Evolutionary conservation across 2,113 vertebrate species (phyloP), one percentile per base, ranked within the genome.

Genomic region (Cheirogaleus medius): DNA sequence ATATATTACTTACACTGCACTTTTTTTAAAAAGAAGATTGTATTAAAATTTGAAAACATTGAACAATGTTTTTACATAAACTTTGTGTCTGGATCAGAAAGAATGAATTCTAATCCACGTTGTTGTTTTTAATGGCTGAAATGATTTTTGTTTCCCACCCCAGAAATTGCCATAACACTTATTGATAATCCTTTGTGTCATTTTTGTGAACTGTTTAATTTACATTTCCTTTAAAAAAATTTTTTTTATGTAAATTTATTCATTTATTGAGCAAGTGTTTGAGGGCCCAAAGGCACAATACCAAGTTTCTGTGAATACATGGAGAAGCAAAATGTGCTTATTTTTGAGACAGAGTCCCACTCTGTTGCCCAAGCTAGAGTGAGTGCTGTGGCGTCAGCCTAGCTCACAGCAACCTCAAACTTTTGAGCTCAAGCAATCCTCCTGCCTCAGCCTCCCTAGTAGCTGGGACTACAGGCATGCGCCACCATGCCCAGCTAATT

Each of bases 71-170:
- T 83, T 44, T 8, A 42, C 17, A 5, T 69, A 49, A 56, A 37
- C 34, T 94, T 87, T 95, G 6, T 87, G 8, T 94, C 21, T 64
- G 42, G 37, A 58, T 95, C 18, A 56, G 42, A 95, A 92, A 76
- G 23, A 91, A 63, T 77, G 21, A 84, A n/a, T 82, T 77, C 52
- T 90, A 76, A 66, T 86, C 64, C 20, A 58, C 83, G 25, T 3
- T 37, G 5, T 34, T 39, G 34, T 32, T 58, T 21, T 86, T 42
- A 92, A n/a, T 66, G 5, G 18, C 44, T 92, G 32, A 68, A 42
- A 90, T 63, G 71, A 78, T 90, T 83, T 94, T 96, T 86, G 37
- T 89, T 83, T 87, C 10, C 73, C 5, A 42, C 2, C 21, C 23
- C 3, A 58, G 49, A 76, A 81, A 91, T 91, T 97, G 15, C 4